These are phyloP conservation scores for Microplitis manilae DNA, from an alignment of 2,888 invertebrate genomes.

Conservation along the genomic window DNA sequence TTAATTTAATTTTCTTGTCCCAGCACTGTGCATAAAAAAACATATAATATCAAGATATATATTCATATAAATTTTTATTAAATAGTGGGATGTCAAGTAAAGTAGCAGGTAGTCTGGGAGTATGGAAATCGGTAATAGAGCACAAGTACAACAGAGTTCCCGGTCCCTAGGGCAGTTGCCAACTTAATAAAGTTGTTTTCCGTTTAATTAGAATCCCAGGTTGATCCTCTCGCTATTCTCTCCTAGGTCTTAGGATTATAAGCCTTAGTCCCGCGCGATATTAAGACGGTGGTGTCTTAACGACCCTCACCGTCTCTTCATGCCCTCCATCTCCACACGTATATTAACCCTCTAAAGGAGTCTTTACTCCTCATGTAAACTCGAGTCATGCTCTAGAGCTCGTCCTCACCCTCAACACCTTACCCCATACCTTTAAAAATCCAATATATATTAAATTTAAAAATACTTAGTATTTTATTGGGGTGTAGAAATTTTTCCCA, in stretches of 20 bases:
- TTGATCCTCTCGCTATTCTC: slow-evolving; percentile 64
- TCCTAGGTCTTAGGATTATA: slow-evolving; percentile 55
- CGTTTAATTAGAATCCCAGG: slow-evolving; percentile 69
- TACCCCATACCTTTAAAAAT: too few species aligned
- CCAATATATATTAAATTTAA: too few species aligned
- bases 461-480: too few species aligned
- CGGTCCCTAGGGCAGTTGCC: slow-evolving; percentile 58
- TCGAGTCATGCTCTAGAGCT: too few species aligned
- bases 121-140: slow-evolving; percentile 2
- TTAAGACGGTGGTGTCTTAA: slow-evolving; percentile 58
- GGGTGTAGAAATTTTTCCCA: too few species aligned
- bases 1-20: too few species aligned
- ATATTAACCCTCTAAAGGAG: background rate
- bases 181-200: slow-evolving; percentile 69
- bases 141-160: slow-evolving; percentile 15
- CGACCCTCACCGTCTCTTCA: slow-evolving; percentile 20
- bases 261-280: slow-evolving; percentile 60
- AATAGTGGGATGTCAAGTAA: background rate
- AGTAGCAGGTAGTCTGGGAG: background rate
- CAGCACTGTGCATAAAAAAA: too few species aligned
- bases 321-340: slow-evolving; percentile 23
- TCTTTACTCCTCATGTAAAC: too few species aligned
- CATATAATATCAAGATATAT: too few species aligned
- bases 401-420: too few species aligned
- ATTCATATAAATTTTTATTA: slow-evolving; percentile 1